Evolutionary conservation across 2,888 invertebrate species (phyloP).

Genomic region (Trissolcus japonicus): DNA sequence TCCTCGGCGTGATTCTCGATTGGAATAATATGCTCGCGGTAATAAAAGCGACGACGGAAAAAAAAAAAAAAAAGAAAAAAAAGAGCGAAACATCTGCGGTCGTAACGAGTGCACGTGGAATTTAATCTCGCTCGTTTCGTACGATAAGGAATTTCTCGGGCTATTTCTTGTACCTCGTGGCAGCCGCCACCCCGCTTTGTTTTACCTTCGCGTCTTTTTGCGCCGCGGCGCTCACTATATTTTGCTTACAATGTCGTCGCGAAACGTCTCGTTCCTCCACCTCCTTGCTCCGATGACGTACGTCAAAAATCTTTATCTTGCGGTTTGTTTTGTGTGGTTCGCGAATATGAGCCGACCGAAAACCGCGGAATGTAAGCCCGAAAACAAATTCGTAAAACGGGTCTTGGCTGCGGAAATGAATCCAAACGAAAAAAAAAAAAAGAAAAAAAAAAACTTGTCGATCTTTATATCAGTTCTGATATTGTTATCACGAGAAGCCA

Average conservation of each 20-base stretch:
- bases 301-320: slow-evolving; percentile 26
- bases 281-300: slow-evolving; percentile 18
- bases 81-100: slow-evolving; percentile 51
- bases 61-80: slow-evolving; percentile 3
- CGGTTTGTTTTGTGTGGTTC: slow-evolving; percentile 20
- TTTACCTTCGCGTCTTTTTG: slow-evolving; percentile 33
- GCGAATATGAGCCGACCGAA: slow-evolving; percentile 17
- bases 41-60: slow-evolving; percentile 22
- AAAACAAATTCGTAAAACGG: slow-evolving; percentile 20
- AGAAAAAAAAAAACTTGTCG: too few species aligned
- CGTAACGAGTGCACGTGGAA: slow-evolving; percentile 52
- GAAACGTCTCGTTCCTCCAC: slow-evolving; percentile 17
- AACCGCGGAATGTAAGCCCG: slow-evolving; percentile 4
- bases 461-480: too few species aligned
- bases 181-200: slow-evolving; percentile 13
- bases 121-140: slow-evolving; percentile 53
- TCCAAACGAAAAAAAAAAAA: too few species aligned
- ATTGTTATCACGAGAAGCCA: not conserved
- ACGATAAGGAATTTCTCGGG: slow-evolving; percentile 49
- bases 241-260: slow-evolving; percentile 29
- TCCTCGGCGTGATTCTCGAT: slow-evolving; percentile 36
- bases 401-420: not conserved
- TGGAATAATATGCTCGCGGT: slow-evolving; percentile 39
- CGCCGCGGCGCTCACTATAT: slow-evolving; percentile 36
- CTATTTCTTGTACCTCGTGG: slow-evolving; percentile 28